Conservation (phyloP, 30 jellyfish, hydroid and myxozoan species). For the Turritopsis rubra region DNA sequence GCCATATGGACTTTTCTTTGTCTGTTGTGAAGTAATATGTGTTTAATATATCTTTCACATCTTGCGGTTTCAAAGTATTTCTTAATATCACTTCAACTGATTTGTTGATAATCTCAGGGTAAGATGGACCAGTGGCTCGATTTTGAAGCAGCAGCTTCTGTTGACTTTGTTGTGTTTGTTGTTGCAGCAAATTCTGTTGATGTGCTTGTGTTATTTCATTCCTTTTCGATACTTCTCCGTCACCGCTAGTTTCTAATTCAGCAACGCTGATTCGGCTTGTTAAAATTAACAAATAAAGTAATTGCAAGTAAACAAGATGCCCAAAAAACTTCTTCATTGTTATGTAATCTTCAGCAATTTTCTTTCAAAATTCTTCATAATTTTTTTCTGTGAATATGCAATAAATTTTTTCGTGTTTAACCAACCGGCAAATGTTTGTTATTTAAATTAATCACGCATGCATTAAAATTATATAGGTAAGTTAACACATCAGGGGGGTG, state of each 20-base stretch:
- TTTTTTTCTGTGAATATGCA: background rate
- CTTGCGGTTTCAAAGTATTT: background rate
- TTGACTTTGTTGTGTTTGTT: background rate
- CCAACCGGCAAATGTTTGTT: background rate
- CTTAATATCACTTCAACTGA: slow-evolving; percentile 13
- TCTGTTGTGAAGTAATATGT: slow-evolving; percentile 19
- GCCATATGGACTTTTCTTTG: slow-evolving; percentile 27
- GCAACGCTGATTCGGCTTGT: background rate
- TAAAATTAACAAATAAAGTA: background rate
- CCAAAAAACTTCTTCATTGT: background rate
- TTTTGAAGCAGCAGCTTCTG: background rate
- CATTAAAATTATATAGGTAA: background rate
- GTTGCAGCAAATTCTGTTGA: background rate
- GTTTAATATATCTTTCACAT: background rate
- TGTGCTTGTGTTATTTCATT: background rate
- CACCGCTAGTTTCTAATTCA: slow-evolving; percentile 13
- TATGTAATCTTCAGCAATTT: background rate
- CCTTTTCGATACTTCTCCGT: slow-evolving; percentile 2
- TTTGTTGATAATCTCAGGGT: slow-evolving; percentile 13
- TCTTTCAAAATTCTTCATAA: background rate
- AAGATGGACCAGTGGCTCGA: slow-evolving; percentile 5
- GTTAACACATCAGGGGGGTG: background rate
- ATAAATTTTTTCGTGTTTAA: background rate
- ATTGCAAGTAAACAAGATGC: background rate
- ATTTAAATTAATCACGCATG: background rate